Conservation (phyloP, 2,888 invertebrate genomes). For the Luperina testacea region DNA sequence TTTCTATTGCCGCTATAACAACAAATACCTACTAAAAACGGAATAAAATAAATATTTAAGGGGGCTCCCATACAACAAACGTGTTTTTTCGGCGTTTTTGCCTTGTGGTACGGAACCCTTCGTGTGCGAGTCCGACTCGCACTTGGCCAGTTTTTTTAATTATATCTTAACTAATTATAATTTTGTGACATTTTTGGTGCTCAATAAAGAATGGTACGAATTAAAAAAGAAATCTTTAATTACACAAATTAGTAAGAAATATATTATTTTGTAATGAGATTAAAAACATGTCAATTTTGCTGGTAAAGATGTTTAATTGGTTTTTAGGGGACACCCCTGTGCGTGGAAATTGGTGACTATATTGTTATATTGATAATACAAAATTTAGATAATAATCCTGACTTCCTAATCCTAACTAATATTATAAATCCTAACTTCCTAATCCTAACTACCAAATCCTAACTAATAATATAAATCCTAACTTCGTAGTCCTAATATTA, state of each 20-base stretch:
- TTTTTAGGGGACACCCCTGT: not conserved
- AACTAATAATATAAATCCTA: not conserved
- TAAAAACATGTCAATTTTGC: not conserved
- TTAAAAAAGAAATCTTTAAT: not conserved
- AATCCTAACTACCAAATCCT: not conserved
- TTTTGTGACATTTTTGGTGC: not conserved
- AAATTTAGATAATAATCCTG: not conserved
- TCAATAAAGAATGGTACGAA: not conserved
- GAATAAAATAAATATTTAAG: too few relatives aligned
- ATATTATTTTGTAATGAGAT: not conserved
- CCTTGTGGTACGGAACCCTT: too few relatives aligned
- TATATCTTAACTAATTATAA: not conserved
- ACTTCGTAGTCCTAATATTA: not conserved
- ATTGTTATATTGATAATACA: not conserved
- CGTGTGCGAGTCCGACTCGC: too few relatives aligned
- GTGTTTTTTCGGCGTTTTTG: too few relatives aligned
- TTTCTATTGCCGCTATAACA: too few relatives aligned
- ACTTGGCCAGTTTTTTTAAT: too few relatives aligned
- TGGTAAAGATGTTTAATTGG: not conserved
- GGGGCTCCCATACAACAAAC: too few relatives aligned
- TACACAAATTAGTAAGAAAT: not conserved
- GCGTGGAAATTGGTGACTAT: not conserved
- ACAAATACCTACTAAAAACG: too few relatives aligned
- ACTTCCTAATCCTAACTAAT: not conserved
- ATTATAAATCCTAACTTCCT: not conserved